Conservation (phyloP, 2,888 invertebrate genomes). For the Cephalotes varians region DNA sequence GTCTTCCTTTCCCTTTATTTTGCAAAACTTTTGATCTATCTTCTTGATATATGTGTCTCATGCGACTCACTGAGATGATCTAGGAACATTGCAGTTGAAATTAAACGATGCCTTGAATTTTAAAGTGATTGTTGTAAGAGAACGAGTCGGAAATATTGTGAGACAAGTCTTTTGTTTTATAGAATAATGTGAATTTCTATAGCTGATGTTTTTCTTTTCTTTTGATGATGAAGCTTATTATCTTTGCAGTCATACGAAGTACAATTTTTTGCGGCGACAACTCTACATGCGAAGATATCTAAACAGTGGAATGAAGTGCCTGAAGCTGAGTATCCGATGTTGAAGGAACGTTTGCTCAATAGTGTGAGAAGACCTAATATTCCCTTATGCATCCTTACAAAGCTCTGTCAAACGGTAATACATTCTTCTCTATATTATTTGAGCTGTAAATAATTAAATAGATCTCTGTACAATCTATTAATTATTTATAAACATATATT, state of each 20-base stretch:
- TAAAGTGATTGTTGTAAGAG: neutral
- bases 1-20: neutral
- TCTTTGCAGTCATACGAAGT: conserved; percentile 89
- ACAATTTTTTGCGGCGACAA: conserved; percentile 97
- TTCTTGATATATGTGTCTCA: conserved; percentile 14
- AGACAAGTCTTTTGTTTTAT: neutral
- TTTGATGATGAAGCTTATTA: neutral
- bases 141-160: neutral
- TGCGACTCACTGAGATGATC: neutral
- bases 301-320: conserved; percentile 96
- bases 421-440: neutral
- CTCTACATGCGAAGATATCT: conserved; percentile 94
- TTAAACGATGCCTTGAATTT: neutral
- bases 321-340: conserved; percentile 90
- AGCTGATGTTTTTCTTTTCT: neutral
- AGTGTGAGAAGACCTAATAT: conserved; percentile 92
- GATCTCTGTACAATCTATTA: neutral
- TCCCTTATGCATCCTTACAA: conserved; percentile 94
- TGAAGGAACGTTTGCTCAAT: conserved; percentile 93
- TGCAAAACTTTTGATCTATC: conserved; percentile 24
- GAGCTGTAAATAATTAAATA: neutral
- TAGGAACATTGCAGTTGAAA: neutral
- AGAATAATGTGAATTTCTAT: neutral
- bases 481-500: conserved; percentile 31
- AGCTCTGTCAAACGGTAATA: conserved; percentile 95